Evolutionary conservation across 2,113 vertebrate genomes (phyloP).

Genomic region (Oophaga pumilio): DNA sequence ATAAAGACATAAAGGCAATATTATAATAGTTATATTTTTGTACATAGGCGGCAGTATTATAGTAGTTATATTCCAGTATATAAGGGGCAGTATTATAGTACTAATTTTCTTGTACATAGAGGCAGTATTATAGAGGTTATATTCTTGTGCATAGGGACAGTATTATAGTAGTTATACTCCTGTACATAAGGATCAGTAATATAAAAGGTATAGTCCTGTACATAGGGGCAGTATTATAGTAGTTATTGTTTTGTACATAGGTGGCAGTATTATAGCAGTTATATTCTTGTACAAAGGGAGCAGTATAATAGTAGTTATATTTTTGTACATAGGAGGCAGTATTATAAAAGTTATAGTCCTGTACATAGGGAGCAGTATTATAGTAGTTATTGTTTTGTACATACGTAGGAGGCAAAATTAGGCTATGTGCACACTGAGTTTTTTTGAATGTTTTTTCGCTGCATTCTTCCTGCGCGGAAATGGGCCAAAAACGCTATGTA

Average conservation of each 20-base stretch:
- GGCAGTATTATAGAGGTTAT: neutral
- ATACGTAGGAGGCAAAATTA: neutral
- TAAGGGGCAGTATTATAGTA: slow-evolving; percentile 1
- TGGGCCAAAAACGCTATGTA: too few relatives aligned
- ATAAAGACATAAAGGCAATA: too few relatives aligned
- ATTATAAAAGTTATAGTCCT: neutral
- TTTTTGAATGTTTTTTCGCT: too few relatives aligned
- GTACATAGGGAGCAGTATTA: neutral
- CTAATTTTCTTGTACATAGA: neutral
- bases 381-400: too few relatives aligned
- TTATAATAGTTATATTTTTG: slow-evolving; percentile 1
- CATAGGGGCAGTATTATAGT: neutral
- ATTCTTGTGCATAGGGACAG: neutral
- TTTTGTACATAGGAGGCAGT: neutral
- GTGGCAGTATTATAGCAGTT: neutral
- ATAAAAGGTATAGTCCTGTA: neutral
- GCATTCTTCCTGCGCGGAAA: too few relatives aligned
- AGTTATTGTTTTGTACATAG: neutral
- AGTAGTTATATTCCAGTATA: neutral
- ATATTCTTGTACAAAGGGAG: neutral
- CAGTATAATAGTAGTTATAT: neutral
- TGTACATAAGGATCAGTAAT: neutral
- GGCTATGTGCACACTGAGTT: too few relatives aligned
- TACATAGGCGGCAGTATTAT: neutral
- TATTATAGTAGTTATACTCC: neutral